phyloP scores from a whole-genome alignment of 1,140 invertebrate genomes.

The Camponotus vicinus region DNA sequence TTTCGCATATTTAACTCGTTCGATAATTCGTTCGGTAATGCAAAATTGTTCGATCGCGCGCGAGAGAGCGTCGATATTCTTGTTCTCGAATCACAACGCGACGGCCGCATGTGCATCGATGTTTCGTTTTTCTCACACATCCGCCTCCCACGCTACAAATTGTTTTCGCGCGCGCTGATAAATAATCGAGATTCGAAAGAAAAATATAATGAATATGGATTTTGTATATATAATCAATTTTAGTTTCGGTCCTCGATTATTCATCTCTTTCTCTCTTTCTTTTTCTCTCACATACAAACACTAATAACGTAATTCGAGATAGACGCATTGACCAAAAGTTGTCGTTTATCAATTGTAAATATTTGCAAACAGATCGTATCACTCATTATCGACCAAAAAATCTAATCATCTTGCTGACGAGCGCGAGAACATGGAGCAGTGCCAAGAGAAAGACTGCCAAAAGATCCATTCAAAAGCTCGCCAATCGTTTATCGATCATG shows the following conservation, averaged over 20 bases:
- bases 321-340: background rate
- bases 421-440: background rate
- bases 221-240: slow-evolving; percentile 5
- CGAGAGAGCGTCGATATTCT: background rate
- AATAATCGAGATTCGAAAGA: slow-evolving; percentile 3
- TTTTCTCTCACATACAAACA: background rate
- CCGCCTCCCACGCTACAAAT: background rate
- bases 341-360: background rate
- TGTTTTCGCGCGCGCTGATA: background rate
- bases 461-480: slow-evolving; percentile 3
- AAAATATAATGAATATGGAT: background rate
- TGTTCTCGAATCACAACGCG: background rate
- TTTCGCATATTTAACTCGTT: slow-evolving; percentile 62
- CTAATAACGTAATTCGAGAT: too few relatives aligned
- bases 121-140: slow-evolving; percentile 12
- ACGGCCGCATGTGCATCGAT: background rate
- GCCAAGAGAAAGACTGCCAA: background rate
- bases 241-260: background rate
- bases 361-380: background rate
- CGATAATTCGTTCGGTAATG: slow-evolving; percentile 70
- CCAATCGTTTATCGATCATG: slow-evolving; percentile 25
- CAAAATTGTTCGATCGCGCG: slow-evolving; percentile 15
- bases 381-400: background rate
- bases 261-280: background rate
- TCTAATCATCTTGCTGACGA: background rate